Evolutionary conservation across 2,888 invertebrate genomes (phyloP), one percentile per base, ranked within the genome.

Genomic region (Pomacea canaliculata): DNA sequence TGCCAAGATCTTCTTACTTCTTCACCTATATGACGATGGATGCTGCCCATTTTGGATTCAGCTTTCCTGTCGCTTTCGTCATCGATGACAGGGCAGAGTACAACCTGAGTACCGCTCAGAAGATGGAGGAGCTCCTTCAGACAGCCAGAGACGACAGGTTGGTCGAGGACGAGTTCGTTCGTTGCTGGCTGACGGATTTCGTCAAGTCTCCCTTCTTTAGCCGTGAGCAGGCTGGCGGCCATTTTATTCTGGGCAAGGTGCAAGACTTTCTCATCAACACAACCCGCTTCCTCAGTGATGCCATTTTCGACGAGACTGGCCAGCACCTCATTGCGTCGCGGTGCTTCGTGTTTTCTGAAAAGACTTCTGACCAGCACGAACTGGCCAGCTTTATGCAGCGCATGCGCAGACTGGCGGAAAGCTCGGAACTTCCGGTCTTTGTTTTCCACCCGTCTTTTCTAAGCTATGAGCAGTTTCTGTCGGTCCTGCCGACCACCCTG

Each of bases 241-340:
- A 68, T 16, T 65, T 71, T 49, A 73, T 67, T 9, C 71, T 63
- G 12, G 63, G 70, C 3, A 49, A 46, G 5, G 66, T 83, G 7
- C 19, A 66, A 2, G 69, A 76, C 48, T 73, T 78, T 23, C 75
- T 82, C 56, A 7, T 16, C 62, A 23, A 60, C 16, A 49, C 67
- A 0, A 56, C 70, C 10, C 56, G 76, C 16, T 78, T 77, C 56
- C 16, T 68, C 13, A 80, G 79, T n/a, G 82, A 83, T 70, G 77
- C 81, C 13, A 78, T 80, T 16, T 75, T 84, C 66, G 80, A 81
- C 67, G 63, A 68, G 10, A 77, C 80, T 13, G 68, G 75, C 9
- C 79, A 60, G 93, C 93, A 71, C 93, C 93, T 97, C 51, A 87
- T 95, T 10, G 96, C 96, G 1, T 96, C 96, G 69, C 62, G 81